Evolutionary conservation across 2,888 invertebrate species (phyloP), one percentile per base, ranked within the genome.

Genomic region (Protophormia terraenovae): DNA sequence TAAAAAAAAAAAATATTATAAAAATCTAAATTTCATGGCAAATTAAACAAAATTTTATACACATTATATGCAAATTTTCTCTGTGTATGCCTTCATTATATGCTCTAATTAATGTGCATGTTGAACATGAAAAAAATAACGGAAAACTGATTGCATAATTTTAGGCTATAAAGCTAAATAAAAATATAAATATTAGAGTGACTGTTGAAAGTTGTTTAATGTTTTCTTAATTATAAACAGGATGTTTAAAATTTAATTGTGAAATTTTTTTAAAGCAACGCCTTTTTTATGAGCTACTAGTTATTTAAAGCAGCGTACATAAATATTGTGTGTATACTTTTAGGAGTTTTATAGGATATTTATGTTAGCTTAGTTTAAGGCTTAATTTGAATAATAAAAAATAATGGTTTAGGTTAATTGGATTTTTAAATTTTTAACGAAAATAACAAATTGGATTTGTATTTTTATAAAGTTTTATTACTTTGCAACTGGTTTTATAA

Each of bases 21-120:
- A 78, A 78, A 58, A 35, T 60, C n/a, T 45, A 79, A 71, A 71
- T 79, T 78, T 71, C 38, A 79, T 62, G 64, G 53, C 50, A 72
- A 72, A 64, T 79, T 72, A 45, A 72, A 45, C 53, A 50, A 27
- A 53, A 50, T 27, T 14, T 1, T 38, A 8, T 41, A 50, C 2
- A 32, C 2, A 45, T 45, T 55, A 19, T 64, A 72, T 71, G 79
- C 32, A 71, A 62, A 79, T 62, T 71, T 50, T 50, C 45, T 60
- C n/a, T 16, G 16, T 32, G 3, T 55, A 8, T 29, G n/a, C 10
- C 27, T 60, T 35, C 10, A 2, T 47, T 55, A n/a, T 67, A 16
- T 47, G 45, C 32, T 8, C 50, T 66, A 67, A 55, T 58, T 58
- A 35, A 58, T 29, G 12, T 53, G 27, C 14, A 55, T 38, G 38